phyloP scores from a whole-genome alignment of 2,888 invertebrate species.

The Podabrus alpinus region DNA sequence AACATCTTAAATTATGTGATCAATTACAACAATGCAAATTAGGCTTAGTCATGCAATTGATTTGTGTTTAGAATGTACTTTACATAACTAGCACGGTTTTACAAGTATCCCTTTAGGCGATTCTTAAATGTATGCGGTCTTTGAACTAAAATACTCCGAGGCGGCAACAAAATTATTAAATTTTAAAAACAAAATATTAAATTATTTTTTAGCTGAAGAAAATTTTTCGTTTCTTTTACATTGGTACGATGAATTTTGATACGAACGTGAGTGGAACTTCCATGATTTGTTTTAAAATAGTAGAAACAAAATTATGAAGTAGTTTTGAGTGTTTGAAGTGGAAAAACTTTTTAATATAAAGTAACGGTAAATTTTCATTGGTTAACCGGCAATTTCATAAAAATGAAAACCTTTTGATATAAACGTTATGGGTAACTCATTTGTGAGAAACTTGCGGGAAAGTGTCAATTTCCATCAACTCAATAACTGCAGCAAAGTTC shows the following conservation, averaged over 20 bases:
- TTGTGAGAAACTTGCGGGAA: not conserved
- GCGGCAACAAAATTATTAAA: not conserved
- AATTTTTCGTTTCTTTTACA: not conserved
- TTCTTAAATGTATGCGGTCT: constrained; percentile 26
- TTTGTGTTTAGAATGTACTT: constrained; percentile 26
- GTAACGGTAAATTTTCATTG: not conserved
- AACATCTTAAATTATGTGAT: constrained; percentile 12
- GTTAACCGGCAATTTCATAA: not conserved
- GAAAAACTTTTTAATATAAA: not conserved
- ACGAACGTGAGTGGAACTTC: not conserved
- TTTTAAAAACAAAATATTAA: not conserved
- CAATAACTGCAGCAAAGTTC: not conserved
- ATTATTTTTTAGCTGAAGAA: not conserved
- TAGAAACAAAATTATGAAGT: not conserved
- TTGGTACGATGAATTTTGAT: not conserved
- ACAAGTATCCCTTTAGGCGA: constrained; percentile 20
- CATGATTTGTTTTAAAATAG: not conserved
- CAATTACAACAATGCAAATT: constrained; percentile 34
- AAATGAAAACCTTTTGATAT: not conserved
- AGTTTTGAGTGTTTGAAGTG: not conserved
- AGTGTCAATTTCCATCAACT: not conserved
- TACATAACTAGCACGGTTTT: constrained; percentile 11
- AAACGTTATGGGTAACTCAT: not conserved
- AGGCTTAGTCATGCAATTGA: constrained; percentile 27
- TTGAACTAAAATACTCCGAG: constrained; percentile 18